phyloP scores from a whole-genome alignment of 2,797 vertebrate genomes.

The Mus caroli region DNA sequence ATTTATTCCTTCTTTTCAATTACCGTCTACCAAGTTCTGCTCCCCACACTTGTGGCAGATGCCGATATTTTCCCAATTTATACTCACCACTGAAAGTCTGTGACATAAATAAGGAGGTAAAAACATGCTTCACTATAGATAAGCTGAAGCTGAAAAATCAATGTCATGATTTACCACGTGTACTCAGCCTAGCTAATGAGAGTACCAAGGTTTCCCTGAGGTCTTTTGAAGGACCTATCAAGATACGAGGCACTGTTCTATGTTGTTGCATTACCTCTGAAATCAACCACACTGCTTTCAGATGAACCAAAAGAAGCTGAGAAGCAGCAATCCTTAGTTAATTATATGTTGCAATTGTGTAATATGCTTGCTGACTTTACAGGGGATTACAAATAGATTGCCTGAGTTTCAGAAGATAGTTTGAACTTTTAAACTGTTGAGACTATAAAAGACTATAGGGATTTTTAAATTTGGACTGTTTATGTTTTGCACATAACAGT shows the following conservation, averaged over 20 bases:
- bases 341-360: neutral
- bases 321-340: neutral
- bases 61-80: neutral
- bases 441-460: neutral
- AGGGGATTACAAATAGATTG: neutral
- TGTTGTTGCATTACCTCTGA: neutral
- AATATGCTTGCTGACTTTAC: neutral
- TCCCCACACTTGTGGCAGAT: neutral
- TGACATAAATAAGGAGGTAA: neutral
- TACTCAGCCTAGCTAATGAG: neutral
- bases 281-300: neutral
- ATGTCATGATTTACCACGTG: neutral
- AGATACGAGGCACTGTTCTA: neutral
- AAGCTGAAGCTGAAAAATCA: constrained; percentile 7
- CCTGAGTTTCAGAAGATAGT: neutral
- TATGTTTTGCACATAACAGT: neutral
- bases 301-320: neutral
- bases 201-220: neutral
- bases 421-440: neutral
- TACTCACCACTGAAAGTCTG: neutral
- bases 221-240: neutral
- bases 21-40: neutral
- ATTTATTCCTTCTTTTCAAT: neutral
- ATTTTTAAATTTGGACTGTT: neutral
- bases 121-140: neutral